A percentile compares a stretch with the other conserved stretches of the same genome.
Conservation (phyloP, 2,888 invertebrate genomes). For the Mythimna loreyi region DNA sequence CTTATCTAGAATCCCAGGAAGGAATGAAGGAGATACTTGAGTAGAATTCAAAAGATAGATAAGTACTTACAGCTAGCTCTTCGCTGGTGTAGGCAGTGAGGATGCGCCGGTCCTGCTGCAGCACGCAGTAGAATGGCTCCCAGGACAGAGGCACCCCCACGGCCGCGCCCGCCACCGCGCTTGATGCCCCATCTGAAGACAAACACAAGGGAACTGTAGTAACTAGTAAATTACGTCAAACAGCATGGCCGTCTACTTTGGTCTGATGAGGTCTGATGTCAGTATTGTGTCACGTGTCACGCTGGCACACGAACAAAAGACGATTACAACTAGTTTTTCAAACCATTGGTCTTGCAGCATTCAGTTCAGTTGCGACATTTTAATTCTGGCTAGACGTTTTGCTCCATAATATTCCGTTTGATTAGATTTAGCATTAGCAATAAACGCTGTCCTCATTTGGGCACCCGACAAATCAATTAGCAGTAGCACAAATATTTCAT, state of each 20-base stretch:
- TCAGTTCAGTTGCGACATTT: not conserved
- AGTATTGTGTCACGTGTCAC: not conserved
- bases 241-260: not conserved
- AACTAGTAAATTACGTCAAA: not conserved
- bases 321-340: not conserved
- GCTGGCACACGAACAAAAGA: slow-evolving; percentile 9
- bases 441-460: slow-evolving; percentile 19
- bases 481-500: slow-evolving; percentile 13
- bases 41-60: slow-evolving; percentile 18
- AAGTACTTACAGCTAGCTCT: slow-evolving; percentile 93
- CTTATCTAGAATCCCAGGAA: not conserved
- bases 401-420: not conserved
- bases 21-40: not conserved
- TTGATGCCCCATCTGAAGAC: slow-evolving; percentile 86
- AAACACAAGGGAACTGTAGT: slow-evolving; percentile 62
- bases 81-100: slow-evolving; percentile 95
- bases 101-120: slow-evolving; percentile 94
- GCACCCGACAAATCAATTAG: slow-evolving; percentile 22
- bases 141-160: slow-evolving; percentile 92
- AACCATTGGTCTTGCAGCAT: not conserved
- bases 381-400: slow-evolving; percentile 2
- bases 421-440: slow-evolving; percentile 12
- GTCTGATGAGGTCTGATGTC: not conserved
- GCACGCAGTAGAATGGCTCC: slow-evolving; percentile 95
- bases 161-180: slow-evolving; percentile 87